Evolutionary conservation across 2,113 vertebrate species (phyloP).

Genomic region (Phylloscopus trochilus): DNA sequence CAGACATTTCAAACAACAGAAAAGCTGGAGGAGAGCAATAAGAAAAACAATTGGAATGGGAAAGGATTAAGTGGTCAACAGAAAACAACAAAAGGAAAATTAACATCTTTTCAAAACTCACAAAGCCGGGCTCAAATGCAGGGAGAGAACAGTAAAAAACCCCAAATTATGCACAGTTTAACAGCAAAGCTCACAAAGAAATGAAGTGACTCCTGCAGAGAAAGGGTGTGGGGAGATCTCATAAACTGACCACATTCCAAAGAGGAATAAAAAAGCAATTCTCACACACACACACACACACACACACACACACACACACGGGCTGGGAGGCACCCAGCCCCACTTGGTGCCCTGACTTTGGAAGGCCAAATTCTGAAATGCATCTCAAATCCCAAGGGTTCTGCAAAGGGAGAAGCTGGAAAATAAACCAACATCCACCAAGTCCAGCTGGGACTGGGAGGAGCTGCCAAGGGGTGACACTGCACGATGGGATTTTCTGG

Average conservation of each 20-base stretch:
- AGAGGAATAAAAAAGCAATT: not conserved
- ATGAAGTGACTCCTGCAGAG: slow-evolving; percentile 51
- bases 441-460: not conserved
- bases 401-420: not conserved
- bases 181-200: slow-evolving; percentile 46
- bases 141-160: slow-evolving; percentile 41
- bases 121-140: slow-evolving; percentile 37
- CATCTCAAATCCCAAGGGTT: not conserved
- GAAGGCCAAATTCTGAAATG: not conserved
- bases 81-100: slow-evolving; percentile 60
- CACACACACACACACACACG: not conserved
- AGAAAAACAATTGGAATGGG: slow-evolving; percentile 55
- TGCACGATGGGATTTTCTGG: not conserved
- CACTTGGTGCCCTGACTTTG: not conserved
- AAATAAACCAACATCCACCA: not conserved
- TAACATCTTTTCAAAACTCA: slow-evolving; percentile 63
- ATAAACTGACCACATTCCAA: slow-evolving; percentile 43
- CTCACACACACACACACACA: slow-evolving; percentile 28
- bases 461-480: not conserved
- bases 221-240: slow-evolving; percentile 54
- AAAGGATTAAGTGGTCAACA: slow-evolving; percentile 61
- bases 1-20: slow-evolving; percentile 53
- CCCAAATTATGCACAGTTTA: slow-evolving; percentile 55
- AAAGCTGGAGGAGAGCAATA: slow-evolving; percentile 30
- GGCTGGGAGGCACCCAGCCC: slow-evolving; percentile 35